phyloP scores from a whole-genome alignment of 2,888 invertebrate species.

The Tiphia femorata region DNA sequence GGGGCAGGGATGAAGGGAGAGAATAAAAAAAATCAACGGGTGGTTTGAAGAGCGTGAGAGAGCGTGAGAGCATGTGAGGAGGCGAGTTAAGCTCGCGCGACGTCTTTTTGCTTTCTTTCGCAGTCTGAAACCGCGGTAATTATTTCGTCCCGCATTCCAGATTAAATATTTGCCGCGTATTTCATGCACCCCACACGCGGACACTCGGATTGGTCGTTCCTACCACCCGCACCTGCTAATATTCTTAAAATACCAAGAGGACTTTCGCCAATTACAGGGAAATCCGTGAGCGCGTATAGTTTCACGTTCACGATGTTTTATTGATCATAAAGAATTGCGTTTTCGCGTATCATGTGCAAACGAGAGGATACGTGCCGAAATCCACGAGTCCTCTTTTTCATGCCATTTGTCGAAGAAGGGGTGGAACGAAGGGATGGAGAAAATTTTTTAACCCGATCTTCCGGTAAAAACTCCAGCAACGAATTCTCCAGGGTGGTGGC shows the following conservation, averaged over 20 bases:
- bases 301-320: too few species aligned
- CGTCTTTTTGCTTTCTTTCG: constrained; percentile 7
- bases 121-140: constrained; percentile 3
- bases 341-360: background rate
- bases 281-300: too few species aligned
- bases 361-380: background rate
- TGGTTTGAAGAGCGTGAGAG: background rate
- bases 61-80: background rate
- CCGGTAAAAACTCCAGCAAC: background rate
- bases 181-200: constrained; percentile 6
- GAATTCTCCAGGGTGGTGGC: background rate
- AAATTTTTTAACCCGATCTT: too few species aligned
- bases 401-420: background rate
- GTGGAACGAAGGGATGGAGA: too few species aligned
- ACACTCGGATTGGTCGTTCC: too few species aligned
- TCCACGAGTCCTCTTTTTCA: background rate
- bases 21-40: background rate
- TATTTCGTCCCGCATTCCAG: background rate
- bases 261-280: too few species aligned
- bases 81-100: constrained; percentile 3
- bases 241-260: too few species aligned
- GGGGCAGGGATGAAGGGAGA: background rate
- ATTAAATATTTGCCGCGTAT: constrained; percentile 7
- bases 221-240: too few species aligned
- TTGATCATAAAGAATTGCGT: too few species aligned